Evolutionary conservation across 1,140 invertebrate species (phyloP), one percentile per base, ranked within the genome.

Genomic region (Cyclargus thomasi): DNA sequence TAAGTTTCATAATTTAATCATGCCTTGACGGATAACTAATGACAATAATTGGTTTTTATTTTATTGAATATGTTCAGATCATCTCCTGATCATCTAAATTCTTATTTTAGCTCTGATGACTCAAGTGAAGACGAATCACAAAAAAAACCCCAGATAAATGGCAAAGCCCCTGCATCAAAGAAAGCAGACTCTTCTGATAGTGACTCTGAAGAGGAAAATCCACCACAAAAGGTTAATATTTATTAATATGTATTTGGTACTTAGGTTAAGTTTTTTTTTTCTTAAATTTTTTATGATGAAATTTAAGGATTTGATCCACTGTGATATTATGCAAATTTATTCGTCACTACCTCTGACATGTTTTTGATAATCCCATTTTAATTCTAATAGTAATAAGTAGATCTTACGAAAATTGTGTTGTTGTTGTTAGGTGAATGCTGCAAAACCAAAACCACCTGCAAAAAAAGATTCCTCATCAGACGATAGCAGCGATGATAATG

Each of bases 261-360:
- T 53, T 63, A 67, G 63, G 55, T 63, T 62, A 55, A 67, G 39
- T 36, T 39, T 36, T 67, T 17, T 64, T 14, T 21, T 47, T 8
- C 14, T 47, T 1, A 39, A 6, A 35, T 57, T 67, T 59, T 22
- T 21, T 71, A 83, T 85, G 82, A 86, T 86, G 81, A 75, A 57
- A 86, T 70, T 67, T 66, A 62, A 64, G 29, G 65, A 62, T 75
- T 81, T 85, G 85, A 81, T 62, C 64, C 14, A 62, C n/a, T 71
- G 66, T 86, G 83, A 85, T 86, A 82, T 78, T 73, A 81, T 69
- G 73, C 63, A 68, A 65, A 69, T 62, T 70, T 70, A 73, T 81
- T 89, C 85, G 86, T 87, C 85, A 87, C 85, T 87, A 87, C 86
- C 86, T 87, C 86, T 89, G 86, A 89, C 68, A 65, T 63, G n/a